Conservation (phyloP, 2,888 invertebrate species). For the Ditula angustiorana region DNA sequence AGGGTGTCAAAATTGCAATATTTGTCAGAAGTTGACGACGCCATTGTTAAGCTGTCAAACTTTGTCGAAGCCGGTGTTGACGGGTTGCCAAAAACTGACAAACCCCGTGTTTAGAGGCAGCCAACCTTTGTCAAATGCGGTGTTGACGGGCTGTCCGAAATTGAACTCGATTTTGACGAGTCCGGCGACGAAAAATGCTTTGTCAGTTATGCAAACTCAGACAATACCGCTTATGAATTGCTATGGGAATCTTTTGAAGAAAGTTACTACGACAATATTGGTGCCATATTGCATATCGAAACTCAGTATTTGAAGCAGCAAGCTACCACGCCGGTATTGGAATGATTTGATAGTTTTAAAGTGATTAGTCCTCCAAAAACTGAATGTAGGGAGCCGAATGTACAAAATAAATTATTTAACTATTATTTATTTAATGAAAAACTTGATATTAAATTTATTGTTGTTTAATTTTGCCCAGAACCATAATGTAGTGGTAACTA, state of each 20-base stretch:
- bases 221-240: slow-evolving; percentile 56
- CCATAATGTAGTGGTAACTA: too few species aligned
- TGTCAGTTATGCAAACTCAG: slow-evolving; percentile 61
- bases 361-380: too few species aligned
- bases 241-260: slow-evolving; percentile 60
- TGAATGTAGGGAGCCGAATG: too few species aligned
- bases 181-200: slow-evolving; percentile 49
- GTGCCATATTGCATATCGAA: slow-evolving; percentile 52
- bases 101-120: not conserved
- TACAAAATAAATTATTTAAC: too few species aligned
- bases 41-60: slow-evolving; percentile 6
- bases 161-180: not conserved
- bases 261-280: slow-evolving; percentile 58
- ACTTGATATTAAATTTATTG: not conserved
- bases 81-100: slow-evolving; percentile 21
- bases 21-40: slow-evolving; percentile 20
- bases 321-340: not conserved
- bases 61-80: not conserved
- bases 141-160: not conserved
- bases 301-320: slow-evolving; percentile 9
- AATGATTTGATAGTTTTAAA: not conserved
- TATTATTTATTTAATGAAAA: not conserved
- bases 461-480: not conserved
- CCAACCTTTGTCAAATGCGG: slow-evolving; percentile 5
- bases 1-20: slow-evolving; percentile 17